These are phyloP conservation scores for Deilephila elpenor DNA, from an alignment of 2,888 invertebrate genomes.

Conservation along the genomic window DNA sequence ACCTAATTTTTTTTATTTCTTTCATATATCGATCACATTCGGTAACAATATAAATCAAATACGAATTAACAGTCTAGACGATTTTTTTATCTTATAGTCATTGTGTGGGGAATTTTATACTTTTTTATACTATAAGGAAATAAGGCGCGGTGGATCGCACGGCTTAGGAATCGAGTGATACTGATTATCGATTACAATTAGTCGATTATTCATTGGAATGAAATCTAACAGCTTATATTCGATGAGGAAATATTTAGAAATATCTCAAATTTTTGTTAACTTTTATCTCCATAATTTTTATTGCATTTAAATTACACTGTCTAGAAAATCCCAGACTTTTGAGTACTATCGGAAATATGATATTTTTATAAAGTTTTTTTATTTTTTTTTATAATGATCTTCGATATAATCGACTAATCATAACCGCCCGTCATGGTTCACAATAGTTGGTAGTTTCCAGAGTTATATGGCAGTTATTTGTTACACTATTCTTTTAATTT, in stretches of 20 bases:
- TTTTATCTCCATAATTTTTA: background rate
- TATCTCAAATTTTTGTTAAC: background rate
- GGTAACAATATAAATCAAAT: conserved; percentile 76
- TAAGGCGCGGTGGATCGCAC: conserved; percentile 36
- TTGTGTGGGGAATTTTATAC: conserved; percentile 34
- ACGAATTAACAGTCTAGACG: conserved; percentile 68
- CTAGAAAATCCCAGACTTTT: conserved; percentile 13
- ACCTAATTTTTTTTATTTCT: conserved; percentile 74
- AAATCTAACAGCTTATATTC: background rate
- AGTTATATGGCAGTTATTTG: background rate
- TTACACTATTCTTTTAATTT: background rate
- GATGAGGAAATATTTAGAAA: background rate
- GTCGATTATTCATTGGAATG: conserved; percentile 17
- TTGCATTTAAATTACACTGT: background rate
- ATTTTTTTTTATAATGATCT: background rate
- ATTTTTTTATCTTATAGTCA: conserved; percentile 29
- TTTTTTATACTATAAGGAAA: conserved; percentile 36
- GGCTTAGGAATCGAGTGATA: conserved; percentile 9
- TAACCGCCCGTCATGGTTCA: background rate
- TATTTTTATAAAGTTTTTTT: background rate
- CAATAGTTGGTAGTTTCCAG: background rate
- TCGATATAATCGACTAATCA: conserved; percentile 1
- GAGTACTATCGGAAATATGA: background rate
- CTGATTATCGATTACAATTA: conserved; percentile 9
- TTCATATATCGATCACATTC: conserved; percentile 73